A percentile compares a stretch with the other conserved stretches of the same genome.
Conservation (phyloP, 2,797 vertebrate species). For the Aselliscus stoliczkanus region DNA sequence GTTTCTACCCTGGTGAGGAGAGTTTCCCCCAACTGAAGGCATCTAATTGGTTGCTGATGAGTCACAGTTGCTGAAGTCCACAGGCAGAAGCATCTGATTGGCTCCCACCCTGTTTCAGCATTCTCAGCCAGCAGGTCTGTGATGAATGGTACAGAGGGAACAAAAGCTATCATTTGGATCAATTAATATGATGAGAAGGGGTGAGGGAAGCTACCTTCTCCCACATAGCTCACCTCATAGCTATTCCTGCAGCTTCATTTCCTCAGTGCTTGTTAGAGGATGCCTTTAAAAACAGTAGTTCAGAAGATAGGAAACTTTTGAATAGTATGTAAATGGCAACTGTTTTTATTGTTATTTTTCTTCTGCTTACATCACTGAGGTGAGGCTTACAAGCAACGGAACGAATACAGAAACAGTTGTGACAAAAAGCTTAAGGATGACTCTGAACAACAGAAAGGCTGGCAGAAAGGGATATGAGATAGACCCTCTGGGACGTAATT, state of each 20-base stretch:
- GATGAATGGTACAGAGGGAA: constrained; percentile 50
- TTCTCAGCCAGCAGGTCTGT: constrained; percentile 35
- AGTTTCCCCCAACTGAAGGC: constrained; percentile 48
- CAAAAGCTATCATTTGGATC: constrained; percentile 61
- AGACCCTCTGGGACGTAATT: constrained; percentile 48
- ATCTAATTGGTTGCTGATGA: constrained; percentile 72
- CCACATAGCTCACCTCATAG: constrained; percentile 40
- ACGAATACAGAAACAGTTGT: constrained; percentile 37
- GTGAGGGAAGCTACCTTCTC: constrained; percentile 6
- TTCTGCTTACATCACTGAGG: constrained; percentile 58
- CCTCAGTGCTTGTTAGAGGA: constrained; percentile 25
- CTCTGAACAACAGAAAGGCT: constrained; percentile 20
- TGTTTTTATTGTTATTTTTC: constrained; percentile 47
- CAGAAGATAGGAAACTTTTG: constrained; percentile 52
- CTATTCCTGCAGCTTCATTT: constrained; percentile 44
- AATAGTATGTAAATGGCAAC: constrained; percentile 30
- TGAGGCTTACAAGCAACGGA: constrained; percentile 17
- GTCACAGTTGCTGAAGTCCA: constrained; percentile 61
- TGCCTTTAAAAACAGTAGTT: constrained; percentile 40
- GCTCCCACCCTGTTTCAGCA: constrained; percentile 45
- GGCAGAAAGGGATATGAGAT: not conserved
- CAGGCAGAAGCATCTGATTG: constrained; percentile 59
- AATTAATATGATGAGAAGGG: constrained; percentile 57
- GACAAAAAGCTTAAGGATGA: constrained; percentile 30
- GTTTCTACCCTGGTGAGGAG: constrained; percentile 70